These are phyloP conservation scores for Hymenopus coronatus DNA, from an alignment of 2,888 invertebrate genomes.

Conservation along the genomic window DNA sequence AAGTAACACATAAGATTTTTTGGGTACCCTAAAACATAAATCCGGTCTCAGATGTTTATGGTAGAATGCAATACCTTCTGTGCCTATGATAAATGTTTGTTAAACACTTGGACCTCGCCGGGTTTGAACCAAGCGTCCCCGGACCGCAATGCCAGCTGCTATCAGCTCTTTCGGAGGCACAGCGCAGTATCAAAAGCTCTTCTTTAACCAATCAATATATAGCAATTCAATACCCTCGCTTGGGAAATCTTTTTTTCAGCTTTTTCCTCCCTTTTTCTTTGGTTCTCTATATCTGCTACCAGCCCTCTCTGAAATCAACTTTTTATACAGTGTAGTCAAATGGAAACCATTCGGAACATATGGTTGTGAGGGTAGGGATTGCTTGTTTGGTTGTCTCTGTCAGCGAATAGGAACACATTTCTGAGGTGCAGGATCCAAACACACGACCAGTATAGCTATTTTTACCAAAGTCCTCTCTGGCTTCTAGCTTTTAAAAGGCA, in stretches of 20 bases:
- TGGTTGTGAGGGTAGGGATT: background rate
- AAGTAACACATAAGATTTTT: too few relatives aligned
- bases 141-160: too few relatives aligned
- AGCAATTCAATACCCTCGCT: background rate
- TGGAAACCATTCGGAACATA: background rate
- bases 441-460: too few relatives aligned
- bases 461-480: too few relatives aligned
- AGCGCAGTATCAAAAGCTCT: background rate
- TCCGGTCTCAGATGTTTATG: too few relatives aligned
- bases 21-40: too few relatives aligned
- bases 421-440: background rate
- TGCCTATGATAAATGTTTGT: too few relatives aligned
- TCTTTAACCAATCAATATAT: slow-evolving; percentile 10
- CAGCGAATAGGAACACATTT: background rate
- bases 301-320: background rate
- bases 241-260: background rate
- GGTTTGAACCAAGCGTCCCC: too few relatives aligned
- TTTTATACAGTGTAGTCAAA: background rate
- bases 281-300: background rate
- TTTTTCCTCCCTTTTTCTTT: background rate
- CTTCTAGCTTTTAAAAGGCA: too few relatives aligned
- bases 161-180: too few relatives aligned
- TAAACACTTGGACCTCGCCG: too few relatives aligned
- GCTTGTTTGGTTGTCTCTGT: background rate
- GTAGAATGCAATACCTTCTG: too few relatives aligned